phyloP scores from a whole-genome alignment of 2,888 invertebrate species.

The Cheilosia urbana region DNA sequence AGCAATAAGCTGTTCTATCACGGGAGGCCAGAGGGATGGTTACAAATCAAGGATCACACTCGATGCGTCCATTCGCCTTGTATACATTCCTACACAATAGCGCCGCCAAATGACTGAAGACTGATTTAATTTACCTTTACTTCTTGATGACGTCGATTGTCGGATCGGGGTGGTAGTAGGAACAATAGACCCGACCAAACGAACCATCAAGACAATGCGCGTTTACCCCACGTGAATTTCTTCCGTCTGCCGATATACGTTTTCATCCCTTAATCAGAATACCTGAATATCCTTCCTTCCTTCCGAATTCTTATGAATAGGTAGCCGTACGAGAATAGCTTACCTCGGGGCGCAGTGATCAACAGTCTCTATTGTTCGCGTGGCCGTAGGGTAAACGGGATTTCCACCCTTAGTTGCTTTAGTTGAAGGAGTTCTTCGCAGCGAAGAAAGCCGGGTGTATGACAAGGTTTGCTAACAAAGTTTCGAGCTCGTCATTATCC shows the following conservation, averaged over 20 bases:
- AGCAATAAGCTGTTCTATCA: slow-evolving; percentile 64
- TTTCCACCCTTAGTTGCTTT: slow-evolving; percentile 47
- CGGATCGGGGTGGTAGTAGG: slow-evolving; percentile 70
- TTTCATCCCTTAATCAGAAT: slow-evolving; percentile 44
- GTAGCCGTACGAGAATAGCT: neutral
- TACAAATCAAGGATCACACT: slow-evolving; percentile 66
- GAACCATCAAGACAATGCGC: slow-evolving; percentile 55
- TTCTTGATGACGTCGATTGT: slow-evolving; percentile 38
- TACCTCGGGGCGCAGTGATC: slow-evolving; percentile 43
- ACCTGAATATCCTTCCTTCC: slow-evolving; percentile 39
- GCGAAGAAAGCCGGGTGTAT: slow-evolving; percentile 66
- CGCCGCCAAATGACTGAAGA: slow-evolving; percentile 54
- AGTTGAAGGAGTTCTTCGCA: slow-evolving; percentile 62
- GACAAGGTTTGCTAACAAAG: slow-evolving; percentile 70
- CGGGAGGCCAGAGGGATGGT: slow-evolving; percentile 58
- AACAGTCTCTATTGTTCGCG: slow-evolving; percentile 56
- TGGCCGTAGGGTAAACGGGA: slow-evolving; percentile 65
- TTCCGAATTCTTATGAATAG: slow-evolving; percentile 5
- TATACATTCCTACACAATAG: slow-evolving; percentile 21
- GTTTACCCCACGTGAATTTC: slow-evolving; percentile 56
- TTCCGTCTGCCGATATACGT: neutral
- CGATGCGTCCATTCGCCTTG: slow-evolving; percentile 13
- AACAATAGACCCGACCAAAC: slow-evolving; percentile 44
- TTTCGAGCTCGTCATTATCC: slow-evolving; percentile 62
- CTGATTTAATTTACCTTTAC: slow-evolving; percentile 67